These are phyloP conservation scores for Microcebus ravelobensis DNA, from an alignment of 2,113 vertebrate species.

Conservation along the genomic window DNA sequence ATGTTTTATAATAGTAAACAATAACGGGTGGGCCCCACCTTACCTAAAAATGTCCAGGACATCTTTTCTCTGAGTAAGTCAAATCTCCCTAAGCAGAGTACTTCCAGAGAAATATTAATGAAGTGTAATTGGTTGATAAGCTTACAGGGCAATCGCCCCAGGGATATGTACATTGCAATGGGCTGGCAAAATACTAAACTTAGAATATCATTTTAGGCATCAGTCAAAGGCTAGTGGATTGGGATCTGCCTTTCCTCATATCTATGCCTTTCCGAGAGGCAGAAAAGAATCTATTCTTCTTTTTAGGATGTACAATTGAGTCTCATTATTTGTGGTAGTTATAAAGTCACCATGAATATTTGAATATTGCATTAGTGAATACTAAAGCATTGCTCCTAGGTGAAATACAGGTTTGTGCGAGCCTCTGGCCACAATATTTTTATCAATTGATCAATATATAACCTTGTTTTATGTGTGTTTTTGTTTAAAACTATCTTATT, in stretches of 20 bases:
- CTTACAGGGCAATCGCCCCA: neutral
- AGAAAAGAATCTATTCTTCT: neutral
- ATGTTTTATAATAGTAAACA: neutral
- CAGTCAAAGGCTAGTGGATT: neutral
- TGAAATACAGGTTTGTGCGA: neutral
- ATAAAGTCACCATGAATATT: neutral
- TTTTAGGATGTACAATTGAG: neutral
- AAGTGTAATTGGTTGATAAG: neutral
- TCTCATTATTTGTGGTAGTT: neutral
- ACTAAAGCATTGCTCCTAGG: neutral
- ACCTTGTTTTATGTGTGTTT: slow-evolving; percentile 16
- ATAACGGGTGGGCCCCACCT: neutral
- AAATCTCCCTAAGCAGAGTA: no score
- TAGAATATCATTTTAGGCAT: slow-evolving; percentile 32
- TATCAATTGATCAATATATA: neutral
- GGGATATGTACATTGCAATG: neutral
- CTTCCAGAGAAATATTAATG: neutral
- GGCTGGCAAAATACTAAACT: neutral
- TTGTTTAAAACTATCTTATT: neutral
- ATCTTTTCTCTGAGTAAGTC: no score
- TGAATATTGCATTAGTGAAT: neutral
- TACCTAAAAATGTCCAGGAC: no score
- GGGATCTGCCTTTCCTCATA: neutral
- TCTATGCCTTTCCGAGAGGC: neutral
- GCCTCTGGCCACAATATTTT: neutral